Base-by-base conservation (phyloP, 2,797 vertebrate species). In the Oreochromis mossambicus region DNA sequence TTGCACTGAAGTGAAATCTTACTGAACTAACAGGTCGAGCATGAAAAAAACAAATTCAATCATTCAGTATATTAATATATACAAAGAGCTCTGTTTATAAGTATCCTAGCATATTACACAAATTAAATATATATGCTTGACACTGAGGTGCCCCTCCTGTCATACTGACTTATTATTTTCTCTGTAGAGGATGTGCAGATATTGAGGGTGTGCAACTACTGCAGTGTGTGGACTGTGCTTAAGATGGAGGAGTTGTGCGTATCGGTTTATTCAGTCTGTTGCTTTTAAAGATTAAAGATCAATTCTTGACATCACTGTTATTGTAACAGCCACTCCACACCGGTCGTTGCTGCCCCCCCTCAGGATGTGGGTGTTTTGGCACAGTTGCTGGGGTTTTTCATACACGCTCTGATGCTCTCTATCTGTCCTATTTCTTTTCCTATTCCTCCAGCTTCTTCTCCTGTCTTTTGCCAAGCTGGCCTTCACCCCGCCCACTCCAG, bases 1-100 rank as follows among this genome's bases (percentile, higher is more conserved):
- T 1, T 66, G 61, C 61, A 21, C 61, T 5, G 61, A 66, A 38
- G 34, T 10, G 13, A 66, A 5, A n/a, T 5, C 61, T 38, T 38
- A 38, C 11, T 66, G 7, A 1, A 38, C 34, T 2, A 66, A 0
- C 61, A 58, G 29, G 29, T 58, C 1, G 0, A 10, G 8, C 29
- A 34, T 58, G 29, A 32, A 19, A 58, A 58, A 1, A 4, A 1
- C 55, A 17, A 56, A 32, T 58, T 32, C 55, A 58, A 19, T 34
- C 15, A 19, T 19, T 21, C 19, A 38, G 1, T 26, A 36, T 12
- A 38, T 34, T 3, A 0, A 63, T 7, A 29, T 29, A 56, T 19
- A n/a, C 32, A 34, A 36, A 63, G 4, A 61, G 32, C 14, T 58
- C 8, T 58, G 29, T 58, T 58, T 58, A 32, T 58, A 2, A 51